phyloP scores from a whole-genome alignment of 2,113 vertebrate genomes.

The Oreochromis spilurus region DNA sequence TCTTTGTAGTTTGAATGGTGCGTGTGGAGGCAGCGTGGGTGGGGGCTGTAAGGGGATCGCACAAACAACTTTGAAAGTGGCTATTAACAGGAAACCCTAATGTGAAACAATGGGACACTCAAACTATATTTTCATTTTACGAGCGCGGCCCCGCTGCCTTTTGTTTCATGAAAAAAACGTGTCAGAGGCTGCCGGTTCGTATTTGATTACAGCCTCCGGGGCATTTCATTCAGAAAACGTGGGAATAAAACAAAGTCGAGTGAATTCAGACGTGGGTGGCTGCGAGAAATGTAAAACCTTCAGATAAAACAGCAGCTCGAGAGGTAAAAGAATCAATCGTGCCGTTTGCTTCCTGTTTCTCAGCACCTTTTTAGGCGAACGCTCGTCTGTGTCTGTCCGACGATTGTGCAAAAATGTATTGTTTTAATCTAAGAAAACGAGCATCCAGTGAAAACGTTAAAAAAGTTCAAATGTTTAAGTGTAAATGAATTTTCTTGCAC shows the following conservation, averaged over 20 bases:
- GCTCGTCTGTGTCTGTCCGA: neutral
- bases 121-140: constrained; percentile 14
- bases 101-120: constrained; percentile 36
- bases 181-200: neutral
- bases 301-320: neutral
- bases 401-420: neutral
- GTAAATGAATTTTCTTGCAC: neutral
- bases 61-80: constrained; percentile 26
- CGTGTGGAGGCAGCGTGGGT: neutral
- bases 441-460: neutral
- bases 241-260: neutral
- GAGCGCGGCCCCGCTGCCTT: neutral
- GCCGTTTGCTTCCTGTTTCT: neutral
- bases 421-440: neutral
- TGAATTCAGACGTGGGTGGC: neutral
- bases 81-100: constrained; percentile 29
- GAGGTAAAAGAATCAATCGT: neutral
- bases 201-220: neutral
- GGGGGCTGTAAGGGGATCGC: constrained; percentile 12
- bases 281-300: neutral
- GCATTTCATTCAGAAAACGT: neutral
- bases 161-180: constrained; percentile 12
- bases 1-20: constrained; percentile 48
- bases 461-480: neutral
- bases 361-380: neutral